A percentile compares a stretch with the other conserved stretches of the same genome.
Conservation (phyloP, 2,888 invertebrate genomes). For the Syrista parreyssii region DNA sequence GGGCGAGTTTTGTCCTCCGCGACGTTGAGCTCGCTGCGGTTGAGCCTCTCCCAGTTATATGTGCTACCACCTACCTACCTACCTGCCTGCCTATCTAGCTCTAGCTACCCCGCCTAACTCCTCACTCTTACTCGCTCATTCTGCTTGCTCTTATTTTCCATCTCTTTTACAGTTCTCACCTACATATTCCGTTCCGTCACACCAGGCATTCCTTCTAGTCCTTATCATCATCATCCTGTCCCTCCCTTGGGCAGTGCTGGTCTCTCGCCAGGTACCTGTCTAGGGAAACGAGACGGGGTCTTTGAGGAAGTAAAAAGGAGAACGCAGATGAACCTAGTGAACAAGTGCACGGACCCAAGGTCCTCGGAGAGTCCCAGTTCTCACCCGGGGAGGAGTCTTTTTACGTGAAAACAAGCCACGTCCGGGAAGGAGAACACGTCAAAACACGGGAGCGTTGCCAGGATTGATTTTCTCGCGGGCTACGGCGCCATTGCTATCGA, state of each 20-base stretch:
- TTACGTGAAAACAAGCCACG: background rate
- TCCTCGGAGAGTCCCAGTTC: background rate
- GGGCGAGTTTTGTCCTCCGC: background rate
- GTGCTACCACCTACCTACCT: background rate
- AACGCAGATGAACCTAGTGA: background rate
- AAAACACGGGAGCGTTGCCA: slow-evolving; percentile 52
- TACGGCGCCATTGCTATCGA: slow-evolving; percentile 63
- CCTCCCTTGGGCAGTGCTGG: background rate
- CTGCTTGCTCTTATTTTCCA: background rate
- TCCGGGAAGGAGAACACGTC: slow-evolving; percentile 31
- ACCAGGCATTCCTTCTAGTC: background rate
- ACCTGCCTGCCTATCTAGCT: background rate
- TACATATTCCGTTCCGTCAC: background rate
- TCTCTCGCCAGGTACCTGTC: background rate
- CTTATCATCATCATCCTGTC: background rate
- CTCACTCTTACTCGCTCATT: background rate
- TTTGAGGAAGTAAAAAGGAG: background rate
- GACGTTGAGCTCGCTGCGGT: background rate
- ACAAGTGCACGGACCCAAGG: background rate
- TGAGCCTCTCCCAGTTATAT: background rate
- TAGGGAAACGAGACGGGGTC: background rate
- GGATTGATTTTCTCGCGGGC: slow-evolving; percentile 61
- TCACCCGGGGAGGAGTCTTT: background rate
- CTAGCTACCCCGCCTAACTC: background rate
- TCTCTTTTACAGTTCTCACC: background rate